These are phyloP conservation scores for Holacanthus passer DNA, from an alignment of 2,113 vertebrate species.

Conservation along the genomic window DNA sequence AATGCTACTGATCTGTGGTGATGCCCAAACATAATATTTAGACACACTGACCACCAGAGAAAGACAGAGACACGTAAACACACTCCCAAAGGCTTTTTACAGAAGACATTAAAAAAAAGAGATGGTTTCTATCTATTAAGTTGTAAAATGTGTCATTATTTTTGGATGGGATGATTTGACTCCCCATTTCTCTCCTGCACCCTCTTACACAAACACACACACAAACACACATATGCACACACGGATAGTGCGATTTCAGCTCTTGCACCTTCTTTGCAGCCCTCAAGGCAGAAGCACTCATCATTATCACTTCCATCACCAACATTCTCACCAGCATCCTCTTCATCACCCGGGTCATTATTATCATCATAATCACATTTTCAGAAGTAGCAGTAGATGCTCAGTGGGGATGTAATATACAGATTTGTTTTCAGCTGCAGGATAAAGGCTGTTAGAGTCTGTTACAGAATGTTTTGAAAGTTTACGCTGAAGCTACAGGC, in stretches of 20 bases:
- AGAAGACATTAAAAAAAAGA: not conserved
- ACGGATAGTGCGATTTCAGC: not conserved
- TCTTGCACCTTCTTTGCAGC: not conserved
- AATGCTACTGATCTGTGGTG: not conserved
- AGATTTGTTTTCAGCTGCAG: not conserved
- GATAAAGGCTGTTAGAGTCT: not conserved
- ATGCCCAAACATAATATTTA: not conserved
- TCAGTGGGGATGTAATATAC: not conserved
- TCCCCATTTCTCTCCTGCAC: not conserved
- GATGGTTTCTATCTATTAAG: not conserved
- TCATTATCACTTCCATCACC: not conserved
- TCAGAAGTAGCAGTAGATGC: slow-evolving; percentile 4
- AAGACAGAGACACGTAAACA: not conserved
- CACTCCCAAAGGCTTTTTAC: not conserved
- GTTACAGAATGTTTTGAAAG: not conserved
- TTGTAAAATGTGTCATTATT: slow-evolving; percentile 18
- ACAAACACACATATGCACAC: not conserved
- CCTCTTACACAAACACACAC: not conserved
- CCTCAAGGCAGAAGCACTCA: slow-evolving; percentile 15
- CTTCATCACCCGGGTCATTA: not conserved
- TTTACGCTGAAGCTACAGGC: not conserved
- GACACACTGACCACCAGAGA: not conserved
- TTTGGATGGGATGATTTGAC: not conserved
- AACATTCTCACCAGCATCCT: not conserved
- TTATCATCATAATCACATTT: slow-evolving; percentile 21